Base-by-base conservation (phyloP, 2,888 invertebrate species). In the Drosophila koepferae region DNA sequence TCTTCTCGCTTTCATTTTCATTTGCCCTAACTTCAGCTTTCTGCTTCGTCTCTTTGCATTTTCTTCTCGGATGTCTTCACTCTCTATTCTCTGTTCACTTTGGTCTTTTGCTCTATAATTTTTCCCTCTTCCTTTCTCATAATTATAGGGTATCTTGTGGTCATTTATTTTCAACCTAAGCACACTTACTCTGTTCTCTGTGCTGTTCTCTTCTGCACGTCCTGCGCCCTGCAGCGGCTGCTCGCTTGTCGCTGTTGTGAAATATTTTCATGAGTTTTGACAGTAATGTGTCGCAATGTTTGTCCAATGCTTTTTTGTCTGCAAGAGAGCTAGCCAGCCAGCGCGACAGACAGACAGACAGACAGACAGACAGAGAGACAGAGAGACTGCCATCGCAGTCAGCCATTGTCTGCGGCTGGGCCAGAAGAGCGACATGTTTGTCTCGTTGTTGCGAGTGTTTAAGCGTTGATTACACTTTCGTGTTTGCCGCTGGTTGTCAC, bases 221-320 rank as follows among this genome's bases (percentile, higher is more conserved):
- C 43, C 18, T 43, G 14, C 56, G 36, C 20, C 38, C n/a, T 65
- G 46, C 74, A 66, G 67, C 80, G 55, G 63, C 76, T 67, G 76
- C 59, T 65, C 54, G 74, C 79, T 70, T 79, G 81, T 84, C 80
- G 81, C 81, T 79, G 74, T 81, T 79, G 69, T 90, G 86, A 88
- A 86, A 90, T 90, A 86, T 86, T 86, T 86, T 90, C 90, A 86
- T 86, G 89, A 86, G 86, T 86, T 86, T 86, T 86, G 86, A 86
- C 86, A 86, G 81, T 88, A 90, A 90, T 90, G 90, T 86, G 90
- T 86, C 90, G 90, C 86, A 86, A 88, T 86, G 86, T 86, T 88
- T 86, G 86, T 83, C 86, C 81, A 86, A 51, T 73, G 72, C 79
- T 77, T 82, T 81, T 78, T 75, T 71, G 67, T 69, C 80, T 63